Evolutionary conservation across 1,140 invertebrate genomes (phyloP).

Genomic region (Drosophila lini): DNA sequence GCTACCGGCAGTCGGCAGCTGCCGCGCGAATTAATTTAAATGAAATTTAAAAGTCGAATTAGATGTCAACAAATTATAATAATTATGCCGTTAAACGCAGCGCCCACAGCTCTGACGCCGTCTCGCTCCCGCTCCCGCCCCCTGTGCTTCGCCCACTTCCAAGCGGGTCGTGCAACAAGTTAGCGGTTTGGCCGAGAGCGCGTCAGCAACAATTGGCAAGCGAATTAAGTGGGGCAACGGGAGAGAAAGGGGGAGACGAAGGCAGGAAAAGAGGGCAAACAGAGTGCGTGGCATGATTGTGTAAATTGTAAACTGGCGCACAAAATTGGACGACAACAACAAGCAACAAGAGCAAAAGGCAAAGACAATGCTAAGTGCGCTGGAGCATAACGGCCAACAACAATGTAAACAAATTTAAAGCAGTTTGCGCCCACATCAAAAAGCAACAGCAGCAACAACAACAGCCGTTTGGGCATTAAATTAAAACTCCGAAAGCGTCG

Average conservation of each 20-base stretch:
- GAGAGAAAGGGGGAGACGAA: slow-evolving; percentile 1
- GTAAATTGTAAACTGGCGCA: slow-evolving; percentile 59
- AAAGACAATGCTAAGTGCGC: slow-evolving; percentile 64
- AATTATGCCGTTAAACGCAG: slow-evolving; percentile 71
- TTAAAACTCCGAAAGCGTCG: slow-evolving; percentile 46
- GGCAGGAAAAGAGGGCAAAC: slow-evolving; percentile 14
- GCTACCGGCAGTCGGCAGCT: slow-evolving; percentile 63
- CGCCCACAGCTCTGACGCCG: slow-evolving; percentile 20
- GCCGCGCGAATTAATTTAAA: slow-evolving; percentile 75
- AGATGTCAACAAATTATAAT: slow-evolving; percentile 80
- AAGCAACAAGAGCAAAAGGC: slow-evolving; percentile 8
- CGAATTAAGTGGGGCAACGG: slow-evolving; percentile 52
- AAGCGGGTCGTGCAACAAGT: slow-evolving; percentile 38
- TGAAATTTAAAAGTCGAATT: slow-evolving; percentile 79
- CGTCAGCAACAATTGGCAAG: slow-evolving; percentile 60
- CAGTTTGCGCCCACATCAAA: slow-evolving; percentile 76
- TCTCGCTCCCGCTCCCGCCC: neutral
- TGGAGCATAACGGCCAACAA: slow-evolving; percentile 64
- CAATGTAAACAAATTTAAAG: slow-evolving; percentile 78
- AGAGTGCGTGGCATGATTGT: slow-evolving; percentile 65
- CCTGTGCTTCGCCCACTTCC: neutral
- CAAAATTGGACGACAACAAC: slow-evolving; percentile 40
- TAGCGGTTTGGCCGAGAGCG: slow-evolving; percentile 33
- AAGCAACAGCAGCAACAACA: slow-evolving; percentile 43
- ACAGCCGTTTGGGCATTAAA: slow-evolving; percentile 68